Evolutionary conservation across 2,888 invertebrate genomes (phyloP).

Genomic region (Luffia ferchaultella): DNA sequence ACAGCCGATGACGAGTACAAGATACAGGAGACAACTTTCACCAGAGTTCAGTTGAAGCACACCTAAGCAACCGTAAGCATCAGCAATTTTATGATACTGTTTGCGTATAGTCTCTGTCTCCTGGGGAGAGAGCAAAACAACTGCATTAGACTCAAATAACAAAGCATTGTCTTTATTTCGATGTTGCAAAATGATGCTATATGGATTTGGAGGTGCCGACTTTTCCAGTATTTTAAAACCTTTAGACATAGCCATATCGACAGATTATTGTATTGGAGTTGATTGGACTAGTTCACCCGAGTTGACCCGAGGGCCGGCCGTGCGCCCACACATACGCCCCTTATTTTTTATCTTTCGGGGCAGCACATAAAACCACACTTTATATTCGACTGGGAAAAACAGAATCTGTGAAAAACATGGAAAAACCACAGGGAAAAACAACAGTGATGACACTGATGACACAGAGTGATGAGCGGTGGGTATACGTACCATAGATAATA

Average conservation of each 20-base stretch:
- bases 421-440: no score
- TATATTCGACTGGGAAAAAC: no score
- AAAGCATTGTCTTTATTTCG: constrained; percentile 86
- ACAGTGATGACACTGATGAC: no score
- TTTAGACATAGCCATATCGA: constrained; percentile 91
- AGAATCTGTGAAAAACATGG: no score
- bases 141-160: constrained; percentile 91
- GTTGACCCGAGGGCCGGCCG: no score
- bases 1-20: constrained; percentile 95
- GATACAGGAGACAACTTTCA: constrained; percentile 83
- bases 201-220: constrained; percentile 84
- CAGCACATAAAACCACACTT: no score
- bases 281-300: no score
- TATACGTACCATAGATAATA: no score
- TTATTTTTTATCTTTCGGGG: no score
- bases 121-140: constrained; percentile 84
- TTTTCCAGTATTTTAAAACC: constrained; percentile 91
- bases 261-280: constrained; percentile 16
- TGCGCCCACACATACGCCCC: no score
- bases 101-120: constrained; percentile 91
- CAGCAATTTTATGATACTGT: constrained; percentile 89
- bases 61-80: constrained; percentile 96
- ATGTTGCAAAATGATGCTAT: constrained; percentile 90
- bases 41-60: constrained; percentile 89
- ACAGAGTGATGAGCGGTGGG: no score